Evolutionary conservation across 2,888 invertebrate species (phyloP).

Genomic region (Lordiphosa andalusiaca): DNA sequence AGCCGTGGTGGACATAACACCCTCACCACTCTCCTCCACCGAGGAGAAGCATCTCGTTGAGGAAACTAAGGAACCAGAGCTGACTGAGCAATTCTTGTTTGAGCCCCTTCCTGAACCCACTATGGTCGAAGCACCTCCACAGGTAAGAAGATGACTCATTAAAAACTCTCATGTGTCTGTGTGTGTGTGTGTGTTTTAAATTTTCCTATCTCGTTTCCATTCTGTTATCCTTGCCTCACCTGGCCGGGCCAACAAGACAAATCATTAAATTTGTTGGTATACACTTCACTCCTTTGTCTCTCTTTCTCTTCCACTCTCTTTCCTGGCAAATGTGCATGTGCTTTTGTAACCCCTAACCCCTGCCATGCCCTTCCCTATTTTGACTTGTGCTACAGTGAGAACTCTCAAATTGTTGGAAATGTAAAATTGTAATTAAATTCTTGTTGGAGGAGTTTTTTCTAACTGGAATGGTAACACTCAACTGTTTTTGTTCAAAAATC

Average conservation of each 20-base stretch:
- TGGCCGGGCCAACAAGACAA: slow-evolving; percentile 51
- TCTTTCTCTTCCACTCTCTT: slow-evolving; percentile 25
- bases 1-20: slow-evolving; percentile 55
- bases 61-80: slow-evolving; percentile 59
- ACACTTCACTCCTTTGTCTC: slow-evolving; percentile 56
- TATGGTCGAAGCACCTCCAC: slow-evolving; percentile 52
- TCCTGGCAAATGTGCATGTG: slow-evolving; percentile 7
- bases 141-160: slow-evolving; percentile 51
- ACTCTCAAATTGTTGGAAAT: too few species aligned
- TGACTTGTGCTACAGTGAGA: too few species aligned
- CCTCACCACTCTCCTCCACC: slow-evolving; percentile 59
- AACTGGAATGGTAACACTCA: too few species aligned
- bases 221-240: slow-evolving; percentile 51
- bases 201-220: slow-evolving; percentile 34
- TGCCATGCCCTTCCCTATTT: too few species aligned
- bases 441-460: too few species aligned
- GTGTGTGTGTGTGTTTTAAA: slow-evolving; percentile 31
- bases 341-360: slow-evolving; percentile 1
- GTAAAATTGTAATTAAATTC: too few species aligned
- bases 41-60: slow-evolving; percentile 75
- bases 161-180: slow-evolving; percentile 18
- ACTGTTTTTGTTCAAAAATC: too few species aligned
- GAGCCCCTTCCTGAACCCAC: slow-evolving; percentile 32
- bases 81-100: slow-evolving; percentile 34
- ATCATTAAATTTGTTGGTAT: slow-evolving; percentile 76